These are phyloP conservation scores for Sebastes steindachneri DNA, from an alignment of 2,797 vertebrate genomes.

Conservation along the genomic window DNA sequence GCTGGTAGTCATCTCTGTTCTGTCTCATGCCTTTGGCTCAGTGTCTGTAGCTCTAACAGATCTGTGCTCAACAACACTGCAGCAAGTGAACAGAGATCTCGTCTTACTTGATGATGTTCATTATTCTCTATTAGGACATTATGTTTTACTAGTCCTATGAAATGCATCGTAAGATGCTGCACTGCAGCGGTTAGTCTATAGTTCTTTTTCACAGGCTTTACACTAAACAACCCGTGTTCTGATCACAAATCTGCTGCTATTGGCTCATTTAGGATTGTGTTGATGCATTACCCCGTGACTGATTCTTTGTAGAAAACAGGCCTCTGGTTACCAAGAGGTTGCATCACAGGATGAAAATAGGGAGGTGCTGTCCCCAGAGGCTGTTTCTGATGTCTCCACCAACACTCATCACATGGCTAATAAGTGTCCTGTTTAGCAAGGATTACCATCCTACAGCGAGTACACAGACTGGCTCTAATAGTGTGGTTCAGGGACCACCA, in stretches of 20 bases:
- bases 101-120: neutral
- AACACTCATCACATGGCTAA: slow-evolving; percentile 30
- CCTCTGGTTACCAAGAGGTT: slow-evolving; percentile 44
- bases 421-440: slow-evolving; percentile 7
- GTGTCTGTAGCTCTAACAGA: neutral
- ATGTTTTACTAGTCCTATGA: no score
- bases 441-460: slow-evolving; percentile 10
- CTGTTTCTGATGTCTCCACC: slow-evolving; percentile 17
- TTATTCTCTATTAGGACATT: neutral
- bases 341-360: slow-evolving; percentile 50
- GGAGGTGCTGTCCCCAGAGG: slow-evolving; percentile 34
- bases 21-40: slow-evolving; percentile 3
- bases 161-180: no score
- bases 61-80: neutral
- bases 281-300: neutral
- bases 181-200: no score
- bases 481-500: neutral
- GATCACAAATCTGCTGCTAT: neutral
- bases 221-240: neutral
- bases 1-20: slow-evolving; percentile 13
- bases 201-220: neutral
- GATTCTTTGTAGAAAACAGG: slow-evolving; percentile 24
- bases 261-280: neutral
- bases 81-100: no score
- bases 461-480: neutral